Evolutionary conservation across 2,888 invertebrate species (phyloP).

Genomic region (Lepetodrilus schrolli): DNA sequence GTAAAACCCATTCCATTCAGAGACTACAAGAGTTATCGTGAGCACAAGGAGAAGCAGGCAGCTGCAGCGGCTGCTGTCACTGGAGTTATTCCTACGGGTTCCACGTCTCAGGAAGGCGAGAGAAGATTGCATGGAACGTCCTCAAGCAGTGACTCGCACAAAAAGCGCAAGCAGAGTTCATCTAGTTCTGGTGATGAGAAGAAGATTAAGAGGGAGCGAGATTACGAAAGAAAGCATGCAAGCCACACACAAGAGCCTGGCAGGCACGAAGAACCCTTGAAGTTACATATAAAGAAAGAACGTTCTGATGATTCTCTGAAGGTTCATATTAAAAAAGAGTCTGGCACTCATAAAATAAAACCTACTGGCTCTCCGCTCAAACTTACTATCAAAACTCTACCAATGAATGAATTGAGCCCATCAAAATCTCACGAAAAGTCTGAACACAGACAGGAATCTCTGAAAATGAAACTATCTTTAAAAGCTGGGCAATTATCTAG

Average conservation of each 20-base stretch:
- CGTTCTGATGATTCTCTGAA: background rate
- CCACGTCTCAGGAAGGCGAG: conserved; percentile 8
- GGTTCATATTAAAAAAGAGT: conserved; percentile 18
- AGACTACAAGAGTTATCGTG: conserved; percentile 37
- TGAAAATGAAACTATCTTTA: conserved; percentile 22
- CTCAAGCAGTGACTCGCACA: conserved; percentile 10
- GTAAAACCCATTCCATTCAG: conserved; percentile 22
- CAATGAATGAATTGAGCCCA: conserved; percentile 4
- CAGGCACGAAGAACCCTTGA: background rate
- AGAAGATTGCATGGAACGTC: background rate
- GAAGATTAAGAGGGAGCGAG: conserved; percentile 23
- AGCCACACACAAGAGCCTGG: conserved; percentile 26
- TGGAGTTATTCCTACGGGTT: background rate
- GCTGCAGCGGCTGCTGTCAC: conserved; percentile 12
- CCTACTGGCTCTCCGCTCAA: conserved; percentile 50
- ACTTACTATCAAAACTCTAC: conserved; percentile 52
- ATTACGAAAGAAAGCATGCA: conserved; percentile 28
- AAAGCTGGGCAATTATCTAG: conserved; percentile 15
- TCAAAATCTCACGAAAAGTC: conserved; percentile 13
- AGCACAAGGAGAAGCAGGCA: conserved; percentile 29
- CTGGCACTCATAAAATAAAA: conserved; percentile 24
- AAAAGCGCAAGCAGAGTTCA: conserved; percentile 29
- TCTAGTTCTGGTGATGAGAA: conserved; percentile 19
- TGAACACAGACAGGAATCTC: background rate
- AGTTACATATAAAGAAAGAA: conserved; percentile 31